Evolutionary conservation across 1,140 invertebrate genomes (phyloP).

Genomic region (Colletes latitarsis): DNA sequence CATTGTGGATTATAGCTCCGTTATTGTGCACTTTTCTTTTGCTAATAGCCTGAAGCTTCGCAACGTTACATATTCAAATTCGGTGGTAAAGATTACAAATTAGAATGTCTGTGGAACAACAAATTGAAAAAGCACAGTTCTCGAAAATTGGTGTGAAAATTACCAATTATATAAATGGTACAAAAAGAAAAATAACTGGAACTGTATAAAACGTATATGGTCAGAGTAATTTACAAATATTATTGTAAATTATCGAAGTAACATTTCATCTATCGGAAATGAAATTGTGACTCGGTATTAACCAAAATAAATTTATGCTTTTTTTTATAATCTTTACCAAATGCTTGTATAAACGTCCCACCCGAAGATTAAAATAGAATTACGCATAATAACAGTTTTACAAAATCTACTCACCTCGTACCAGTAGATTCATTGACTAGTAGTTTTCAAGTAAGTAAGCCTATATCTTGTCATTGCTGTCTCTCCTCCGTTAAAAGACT

Average conservation of each 20-base stretch:
- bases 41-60: background rate
- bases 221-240: background rate
- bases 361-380: slow-evolving; percentile 67
- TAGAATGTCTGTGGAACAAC: background rate
- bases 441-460: slow-evolving; percentile 78
- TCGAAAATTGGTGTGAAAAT: background rate
- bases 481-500: slow-evolving; percentile 77
- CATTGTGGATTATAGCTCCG: slow-evolving; percentile 3
- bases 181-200: background rate
- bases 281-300: background rate
- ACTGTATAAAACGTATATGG: background rate
- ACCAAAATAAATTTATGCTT: background rate
- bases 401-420: slow-evolving; percentile 78
- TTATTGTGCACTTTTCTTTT: background rate
- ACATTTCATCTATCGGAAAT: background rate
- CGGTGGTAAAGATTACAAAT: slow-evolving; percentile 46
- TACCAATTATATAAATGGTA: background rate
- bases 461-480: slow-evolving; percentile 79
- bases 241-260: too few species aligned
- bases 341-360: slow-evolving; percentile 54
- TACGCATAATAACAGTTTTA: slow-evolving; percentile 75
- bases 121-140: background rate
- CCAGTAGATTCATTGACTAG: slow-evolving; percentile 75
- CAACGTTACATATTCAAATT: slow-evolving; percentile 10
- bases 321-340: slow-evolving; percentile 57